A percentile compares a stretch with the other conserved stretches of the same genome.
phyloP scores from a whole-genome alignment of 2,797 vertebrate genomes.

The Lithobates sylvaticus region DNA sequence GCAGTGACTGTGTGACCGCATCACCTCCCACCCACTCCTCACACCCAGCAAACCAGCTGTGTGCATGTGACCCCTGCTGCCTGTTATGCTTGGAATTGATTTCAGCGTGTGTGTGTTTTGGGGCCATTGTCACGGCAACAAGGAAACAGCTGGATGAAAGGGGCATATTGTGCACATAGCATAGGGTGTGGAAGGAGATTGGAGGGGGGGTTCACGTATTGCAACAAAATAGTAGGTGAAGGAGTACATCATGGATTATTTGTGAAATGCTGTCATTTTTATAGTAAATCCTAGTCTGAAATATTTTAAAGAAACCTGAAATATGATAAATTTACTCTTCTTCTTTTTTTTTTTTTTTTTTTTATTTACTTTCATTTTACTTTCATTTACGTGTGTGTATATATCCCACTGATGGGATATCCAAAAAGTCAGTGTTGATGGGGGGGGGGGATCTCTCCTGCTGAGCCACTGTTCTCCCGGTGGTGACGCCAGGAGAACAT shows the following conservation, averaged over 20 bases:
- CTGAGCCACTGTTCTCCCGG: too few species aligned
- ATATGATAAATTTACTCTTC: too few species aligned
- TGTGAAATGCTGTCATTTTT: not conserved
- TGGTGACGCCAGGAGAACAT: too few species aligned
- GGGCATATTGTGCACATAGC: conserved; percentile 36
- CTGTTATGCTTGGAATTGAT: conserved; percentile 53
- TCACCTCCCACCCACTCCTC: conserved; percentile 28
- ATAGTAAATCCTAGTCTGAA: not conserved
- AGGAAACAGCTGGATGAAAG: conserved; percentile 59
- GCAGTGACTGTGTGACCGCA: conserved; percentile 16
- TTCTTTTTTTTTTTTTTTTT: too few species aligned
- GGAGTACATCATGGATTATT: not conserved
- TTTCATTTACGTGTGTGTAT: too few species aligned
- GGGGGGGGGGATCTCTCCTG: too few species aligned
- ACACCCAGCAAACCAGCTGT: conserved; percentile 58
- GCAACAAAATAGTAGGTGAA: not conserved
- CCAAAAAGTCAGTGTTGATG: too few species aligned
- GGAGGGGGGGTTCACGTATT: not conserved
- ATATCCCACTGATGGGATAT: too few species aligned
- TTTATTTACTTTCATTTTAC: too few species aligned
- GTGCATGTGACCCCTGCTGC: conserved; percentile 50
- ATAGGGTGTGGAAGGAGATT: conserved; percentile 7
- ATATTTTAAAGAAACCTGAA: too few species aligned
- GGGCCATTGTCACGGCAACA: conserved; percentile 17
- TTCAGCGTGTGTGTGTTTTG: conserved; percentile 34